Conservation (phyloP, 2,797 vertebrate genomes). For the Myotis vivesi region DNA sequence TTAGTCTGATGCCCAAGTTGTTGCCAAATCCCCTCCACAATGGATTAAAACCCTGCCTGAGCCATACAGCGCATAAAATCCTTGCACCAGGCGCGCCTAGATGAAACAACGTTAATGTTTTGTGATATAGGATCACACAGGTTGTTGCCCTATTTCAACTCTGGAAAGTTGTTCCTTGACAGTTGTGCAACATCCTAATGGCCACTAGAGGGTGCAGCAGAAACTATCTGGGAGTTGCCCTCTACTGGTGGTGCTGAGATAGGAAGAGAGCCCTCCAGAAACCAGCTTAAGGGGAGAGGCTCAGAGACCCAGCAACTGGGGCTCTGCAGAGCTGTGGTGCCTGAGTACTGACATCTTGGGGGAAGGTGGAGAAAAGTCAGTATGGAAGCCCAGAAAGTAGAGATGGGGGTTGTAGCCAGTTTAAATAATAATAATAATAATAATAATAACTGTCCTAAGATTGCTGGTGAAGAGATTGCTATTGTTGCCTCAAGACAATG, state of each 20-base stretch:
- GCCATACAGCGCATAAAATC: not conserved
- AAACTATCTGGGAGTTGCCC: slow-evolving; percentile 8
- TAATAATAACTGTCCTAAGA: not conserved
- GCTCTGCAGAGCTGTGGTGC: not conserved
- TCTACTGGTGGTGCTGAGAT: not conserved
- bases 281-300: not conserved
- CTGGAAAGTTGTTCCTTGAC: not conserved
- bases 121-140: not conserved
- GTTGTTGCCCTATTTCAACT: not conserved
- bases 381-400: not conserved
- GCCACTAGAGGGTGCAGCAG: slow-evolving; percentile 60
- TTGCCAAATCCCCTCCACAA: not conserved
- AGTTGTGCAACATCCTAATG: not conserved
- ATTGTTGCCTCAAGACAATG: not conserved
- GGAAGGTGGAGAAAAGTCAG: not conserved
- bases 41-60: not conserved
- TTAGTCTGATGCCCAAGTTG: slow-evolving; percentile 49
- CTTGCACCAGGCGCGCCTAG: not conserved
- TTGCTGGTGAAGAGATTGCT: not conserved
- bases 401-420: not conserved
- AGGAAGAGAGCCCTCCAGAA: not conserved
- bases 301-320: not conserved
- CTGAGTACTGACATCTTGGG: too few relatives aligned
- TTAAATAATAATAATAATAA: not conserved
- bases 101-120: not conserved